These are phyloP conservation scores for Caenorhabditis virilis DNA, from an alignment of 2,888 invertebrate species.

Conservation along the genomic window DNA sequence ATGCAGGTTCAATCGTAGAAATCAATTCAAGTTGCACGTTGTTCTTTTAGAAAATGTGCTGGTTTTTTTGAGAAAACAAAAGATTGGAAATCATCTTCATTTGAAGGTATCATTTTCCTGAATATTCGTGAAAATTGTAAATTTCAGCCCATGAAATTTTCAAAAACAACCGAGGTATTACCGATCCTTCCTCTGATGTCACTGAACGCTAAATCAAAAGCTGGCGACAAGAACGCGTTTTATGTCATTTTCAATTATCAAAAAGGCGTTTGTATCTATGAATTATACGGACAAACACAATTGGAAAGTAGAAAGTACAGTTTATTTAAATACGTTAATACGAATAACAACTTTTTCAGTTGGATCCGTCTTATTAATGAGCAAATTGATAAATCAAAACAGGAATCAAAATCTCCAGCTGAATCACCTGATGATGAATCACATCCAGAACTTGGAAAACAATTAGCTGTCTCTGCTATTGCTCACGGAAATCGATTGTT, in stretches of 20 bases:
- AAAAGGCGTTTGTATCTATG: slow-evolving; percentile 82
- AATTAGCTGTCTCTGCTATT: slow-evolving; percentile 67
- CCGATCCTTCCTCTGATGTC: slow-evolving; percentile 84
- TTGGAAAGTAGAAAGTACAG: no score
- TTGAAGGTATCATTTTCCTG: slow-evolving; percentile 39
- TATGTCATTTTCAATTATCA: slow-evolving; percentile 81
- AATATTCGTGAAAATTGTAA: background rate
- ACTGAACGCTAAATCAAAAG: slow-evolving; percentile 81
- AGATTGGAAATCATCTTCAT: slow-evolving; percentile 60
- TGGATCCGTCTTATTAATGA: no score
- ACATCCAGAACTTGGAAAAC: slow-evolving; percentile 59
- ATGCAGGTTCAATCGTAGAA: slow-evolving; percentile 76
- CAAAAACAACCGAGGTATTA: slow-evolving; percentile 70
- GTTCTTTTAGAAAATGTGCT: slow-evolving; percentile 83
- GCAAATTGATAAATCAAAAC: no score
- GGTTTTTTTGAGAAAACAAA: slow-evolving; percentile 80
- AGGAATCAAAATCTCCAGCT: no score
- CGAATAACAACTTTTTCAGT: no score
- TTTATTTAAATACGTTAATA: no score
- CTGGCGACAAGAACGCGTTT: slow-evolving; percentile 82
- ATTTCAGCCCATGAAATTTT: slow-evolving; percentile 43
- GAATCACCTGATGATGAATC: slow-evolving; percentile 80
- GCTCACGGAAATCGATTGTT: slow-evolving; percentile 69
- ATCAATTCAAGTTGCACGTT: slow-evolving; percentile 78
- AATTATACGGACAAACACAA: no score